Percentiles rank a stretch among this genome's conserved stretches.
Evolutionary conservation across 64 coral and sea anemone species (phyloP).

Genomic region (Dendrophyllia cribrosa): DNA sequence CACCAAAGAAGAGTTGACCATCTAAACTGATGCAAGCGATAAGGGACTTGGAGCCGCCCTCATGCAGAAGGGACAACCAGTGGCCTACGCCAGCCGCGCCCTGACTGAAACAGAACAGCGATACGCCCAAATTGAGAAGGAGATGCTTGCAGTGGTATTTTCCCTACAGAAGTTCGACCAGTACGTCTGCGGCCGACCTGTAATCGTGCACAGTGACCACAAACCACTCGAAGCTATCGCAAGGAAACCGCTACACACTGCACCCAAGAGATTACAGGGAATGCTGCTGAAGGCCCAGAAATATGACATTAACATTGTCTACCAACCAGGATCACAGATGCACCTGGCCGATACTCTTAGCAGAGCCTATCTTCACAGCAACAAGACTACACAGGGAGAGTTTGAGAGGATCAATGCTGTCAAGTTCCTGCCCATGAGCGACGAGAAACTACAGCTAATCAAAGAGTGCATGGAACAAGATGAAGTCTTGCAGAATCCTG

Average conservation of each 20-base stretch:
- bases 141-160: slow-evolving; percentile 29
- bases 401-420: neutral
- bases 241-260: slow-evolving; percentile 10
- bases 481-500: slow-evolving; percentile 15
- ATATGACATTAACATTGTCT: slow-evolving; percentile 13
- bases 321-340: slow-evolving; percentile 5
- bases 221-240: slow-evolving; percentile 44
- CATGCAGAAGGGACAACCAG: slow-evolving; percentile 36
- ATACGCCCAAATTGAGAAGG: slow-evolving; percentile 51
- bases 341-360: slow-evolving; percentile 50
- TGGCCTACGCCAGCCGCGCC: slow-evolving; percentile 38
- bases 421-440: neutral
- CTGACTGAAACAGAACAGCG: neutral
- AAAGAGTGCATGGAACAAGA: neutral
- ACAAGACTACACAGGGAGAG: neutral
- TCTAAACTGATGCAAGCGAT: slow-evolving; percentile 30
- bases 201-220: slow-evolving; percentile 23
- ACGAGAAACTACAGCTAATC: neutral
- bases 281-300: slow-evolving; percentile 28
- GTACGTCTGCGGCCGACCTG: slow-evolving; percentile 18
- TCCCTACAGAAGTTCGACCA: slow-evolving; percentile 40
- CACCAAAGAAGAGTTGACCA: neutral
- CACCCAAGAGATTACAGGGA: slow-evolving; percentile 42
- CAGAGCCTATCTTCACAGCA: neutral
- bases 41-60: slow-evolving; percentile 38